Evolutionary conservation across 2,888 invertebrate genomes (phyloP).

Genomic region (Lissonota sp.): DNA sequence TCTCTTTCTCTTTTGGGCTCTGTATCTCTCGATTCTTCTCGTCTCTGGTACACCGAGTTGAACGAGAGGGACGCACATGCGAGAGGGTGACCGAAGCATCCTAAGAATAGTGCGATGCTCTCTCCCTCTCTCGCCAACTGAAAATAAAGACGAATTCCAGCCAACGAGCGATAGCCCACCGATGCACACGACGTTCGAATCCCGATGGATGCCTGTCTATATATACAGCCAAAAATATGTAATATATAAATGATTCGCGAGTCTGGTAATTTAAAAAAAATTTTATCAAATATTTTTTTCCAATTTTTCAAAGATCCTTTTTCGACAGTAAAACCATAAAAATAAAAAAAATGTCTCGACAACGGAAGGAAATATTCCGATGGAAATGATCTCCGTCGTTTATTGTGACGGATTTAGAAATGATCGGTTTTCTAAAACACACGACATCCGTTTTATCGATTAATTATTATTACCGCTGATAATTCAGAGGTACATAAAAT

Average conservation of each 20-base stretch:
- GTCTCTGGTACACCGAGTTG: constrained; percentile 47
- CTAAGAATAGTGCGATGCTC: constrained; percentile 66
- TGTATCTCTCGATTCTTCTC: constrained; percentile 42
- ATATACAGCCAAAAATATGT: not conserved
- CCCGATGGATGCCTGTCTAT: constrained; percentile 15
- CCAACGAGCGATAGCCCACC: constrained; percentile 55
- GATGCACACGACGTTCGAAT: constrained; percentile 48
- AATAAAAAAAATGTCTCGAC: constrained; percentile 1
- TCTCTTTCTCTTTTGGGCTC: constrained; percentile 12
- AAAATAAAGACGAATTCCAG: constrained; percentile 69
- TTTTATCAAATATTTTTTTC: not conserved
- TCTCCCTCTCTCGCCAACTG: constrained; percentile 50
- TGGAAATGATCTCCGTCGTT: no score
- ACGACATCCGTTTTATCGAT: not conserved
- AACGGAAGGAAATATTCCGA: constrained; percentile 1
- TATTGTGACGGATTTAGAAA: not conserved
- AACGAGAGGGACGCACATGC: constrained; percentile 54
- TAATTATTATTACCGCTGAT: not conserved
- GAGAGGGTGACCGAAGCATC: constrained; percentile 65
- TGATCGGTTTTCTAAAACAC: not conserved
- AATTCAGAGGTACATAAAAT: constrained; percentile 34
- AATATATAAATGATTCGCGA: not conserved
- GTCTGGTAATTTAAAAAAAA: not conserved
- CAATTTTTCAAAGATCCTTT: not conserved
- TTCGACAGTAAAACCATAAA: not conserved